Evolutionary conservation across 2,797 vertebrate species (phyloP), one percentile per base, ranked within the genome.

Genomic region (Leucoraja ocellata): DNA sequence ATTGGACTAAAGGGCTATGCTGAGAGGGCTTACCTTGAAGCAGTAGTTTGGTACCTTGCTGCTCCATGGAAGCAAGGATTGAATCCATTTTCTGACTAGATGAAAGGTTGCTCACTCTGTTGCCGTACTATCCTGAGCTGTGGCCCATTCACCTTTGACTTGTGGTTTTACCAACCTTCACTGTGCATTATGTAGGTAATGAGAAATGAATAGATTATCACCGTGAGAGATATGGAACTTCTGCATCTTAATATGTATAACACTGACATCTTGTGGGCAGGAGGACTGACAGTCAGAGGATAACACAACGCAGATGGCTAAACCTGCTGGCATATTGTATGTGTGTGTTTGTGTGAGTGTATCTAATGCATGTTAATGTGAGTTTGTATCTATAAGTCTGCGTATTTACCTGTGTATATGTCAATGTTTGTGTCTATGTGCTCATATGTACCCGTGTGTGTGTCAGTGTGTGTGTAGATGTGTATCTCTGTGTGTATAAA

Each of bases 181-280:
- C 1, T 21, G 2, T 83, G 7, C 80, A 23, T 83, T 28, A 63
- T 63, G n/a, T 2, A n/a, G 4, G n/a, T 63, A 28, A 63, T n/a
- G 54, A 54, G 78, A 46, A 25, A 54, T 18, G 1, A 28, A 61
- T 61, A 61, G 25, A 11, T 46, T 10, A n/a, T 32, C 16, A 6
- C 83, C 14, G 61, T 36, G 16, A 68, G 39, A 36, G 63, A 32
- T 8, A 25, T 21, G 32, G 84, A 16, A 21, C n/a, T 46, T 65
- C 84, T 36, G 16, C 11, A 6, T 88, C 16, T 68, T 68, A 65
- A 2, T 9, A 21, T 68, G 63, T 68, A 21, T 68, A 68, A 88
- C 32, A 14, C 84, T 88, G 84, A 68, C 84, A 65, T 88, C 84
- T 68, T 68, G 84, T 88, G 84, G 84, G 18, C 84, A 88, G 84